Base-by-base conservation (phyloP, 2,888 invertebrate genomes). In the Mythimna loreyi region DNA sequence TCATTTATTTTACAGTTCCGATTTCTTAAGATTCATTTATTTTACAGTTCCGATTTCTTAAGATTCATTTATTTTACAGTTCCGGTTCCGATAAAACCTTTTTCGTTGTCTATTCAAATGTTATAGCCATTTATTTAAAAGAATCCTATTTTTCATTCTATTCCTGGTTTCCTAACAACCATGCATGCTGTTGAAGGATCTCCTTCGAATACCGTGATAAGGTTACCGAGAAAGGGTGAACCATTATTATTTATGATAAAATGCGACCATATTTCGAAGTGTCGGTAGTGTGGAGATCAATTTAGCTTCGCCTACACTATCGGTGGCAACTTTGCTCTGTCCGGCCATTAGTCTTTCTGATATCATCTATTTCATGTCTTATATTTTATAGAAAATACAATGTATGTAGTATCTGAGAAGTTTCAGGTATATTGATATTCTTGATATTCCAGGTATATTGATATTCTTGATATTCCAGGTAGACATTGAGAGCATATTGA, bases 211-310 rank as follows among this genome's bases (percentile, higher is more conserved):
- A 67, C 19, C 19, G 28, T n/a, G 63, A 68, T 77, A 68, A 13
- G 67, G 63, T 82, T 86, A 80, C 79, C 62, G 33, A 68, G 73
- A 74, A 72, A 70, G 75, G 72, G 55, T 70, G 50, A 67, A 74
- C 75, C 75, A 78, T 83, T 84, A 81, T 85, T 85, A 85, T 84
- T 73, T 85, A 84, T 88, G 87, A 89, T 85, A 80, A 81, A 89
- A 81, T 75, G 81, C 76, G 61, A 64, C 77, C 78, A 89, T 88
- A 86, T 89, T 86, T 88, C 82, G 67, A 79, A 70, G 75, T 83
- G 85, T 80, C 81, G 76, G 81, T 79, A 75, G 80, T 65, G 78
- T 68, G 78, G 78, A 85, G 78, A 86, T 88, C 85, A 84, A 88
- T 88, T 87, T 86, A 81, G 84, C 86, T 76, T 86, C 86, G 79